Base-by-base conservation (phyloP, 2,888 invertebrate genomes). In the Caenorhabditis sinica region DNA sequence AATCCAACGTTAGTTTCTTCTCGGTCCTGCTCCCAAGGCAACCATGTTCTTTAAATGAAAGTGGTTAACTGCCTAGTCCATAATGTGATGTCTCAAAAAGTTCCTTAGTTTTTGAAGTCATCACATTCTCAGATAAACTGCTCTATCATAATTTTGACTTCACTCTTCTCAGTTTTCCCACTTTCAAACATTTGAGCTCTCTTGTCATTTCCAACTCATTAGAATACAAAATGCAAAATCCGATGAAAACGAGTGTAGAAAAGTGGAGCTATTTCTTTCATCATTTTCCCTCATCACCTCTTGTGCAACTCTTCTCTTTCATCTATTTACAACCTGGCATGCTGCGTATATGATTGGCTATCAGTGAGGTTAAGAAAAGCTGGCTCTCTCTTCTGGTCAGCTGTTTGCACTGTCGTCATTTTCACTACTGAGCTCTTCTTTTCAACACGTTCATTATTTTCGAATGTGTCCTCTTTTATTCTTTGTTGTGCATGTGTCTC, bases 321-420 rank as follows among this genome's bases (percentile, higher is more conserved):
- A 8, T 25, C 77, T 81, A 65, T 82, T 71, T 76, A 72, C 76
- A 75, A 71, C 72, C 25, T 51, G 30, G 60, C 53, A 11, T 28
- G 33, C 43, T 40, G 61, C 60, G 65, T 76, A 82, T 82, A 82
- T 76, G 82, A 82, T 82, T 71, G 82, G 71, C 82, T 75, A 82
- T 82, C 82, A 82, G 82, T 60, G 68, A 72, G 74, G 81, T 74
- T 81, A 74, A 73, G 81, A 81, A 74, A 74, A 60, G 74, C 73
- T 74, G 74, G 81, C 63, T 68, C 73, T 23, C 49, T 20, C 49
- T 36, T 60, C 74, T 66, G 83, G 83, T 83, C 83, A 83, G 83
- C 83, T 83, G 83, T 83, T 83, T 83, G 79, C 82, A 76, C 69
- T 83, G 83, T 82, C 56, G 68, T 65, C 73, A 66, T 63, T 40